A percentile compares a stretch with the other conserved stretches of the same genome.
These are phyloP conservation scores for Vanessa cardui DNA, from an alignment of 2,888 invertebrate genomes.

Conservation along the genomic window DNA sequence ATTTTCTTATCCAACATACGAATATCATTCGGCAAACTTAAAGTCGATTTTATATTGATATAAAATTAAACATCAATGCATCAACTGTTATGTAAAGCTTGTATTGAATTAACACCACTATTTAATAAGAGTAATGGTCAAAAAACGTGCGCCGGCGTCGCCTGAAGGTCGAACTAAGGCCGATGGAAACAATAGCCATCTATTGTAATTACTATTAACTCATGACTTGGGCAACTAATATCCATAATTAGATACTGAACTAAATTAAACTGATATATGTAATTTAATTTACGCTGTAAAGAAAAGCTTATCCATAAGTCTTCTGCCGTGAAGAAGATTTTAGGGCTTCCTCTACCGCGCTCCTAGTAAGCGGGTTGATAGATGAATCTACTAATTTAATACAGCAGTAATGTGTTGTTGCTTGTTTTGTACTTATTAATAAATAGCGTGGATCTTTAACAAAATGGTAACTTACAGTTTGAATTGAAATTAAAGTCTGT, in stretches of 20 bases:
- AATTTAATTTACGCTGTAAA: neutral
- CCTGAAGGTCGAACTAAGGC: constrained; percentile 76
- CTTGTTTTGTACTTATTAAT: too few species aligned
- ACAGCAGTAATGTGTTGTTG: too few species aligned
- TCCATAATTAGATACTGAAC: constrained; percentile 48
- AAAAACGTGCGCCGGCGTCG: constrained; percentile 74
- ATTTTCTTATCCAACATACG: too few species aligned
- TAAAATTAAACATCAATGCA: neutral
- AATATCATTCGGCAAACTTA: neutral
- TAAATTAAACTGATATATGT: constrained; percentile 39
- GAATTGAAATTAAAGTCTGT: too few species aligned
- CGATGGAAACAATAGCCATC: constrained; percentile 79
- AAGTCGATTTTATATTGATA: neutral
- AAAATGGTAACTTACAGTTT: too few species aligned
- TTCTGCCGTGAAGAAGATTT: neutral
- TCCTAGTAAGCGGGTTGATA: too few species aligned
- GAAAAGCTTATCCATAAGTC: neutral
- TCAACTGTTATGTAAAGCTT: neutral
- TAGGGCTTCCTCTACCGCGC: neutral
- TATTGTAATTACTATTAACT: constrained; percentile 79
- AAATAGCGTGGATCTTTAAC: too few species aligned
- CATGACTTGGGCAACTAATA: constrained; percentile 73
- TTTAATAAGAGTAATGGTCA: constrained; percentile 57
- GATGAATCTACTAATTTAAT: too few species aligned
- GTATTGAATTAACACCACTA: constrained; percentile 21